A percentile compares a stretch with the other conserved stretches of the same genome.
phyloP scores from a whole-genome alignment of 1,140 invertebrate genomes.

The Aphis craccivora region DNA sequence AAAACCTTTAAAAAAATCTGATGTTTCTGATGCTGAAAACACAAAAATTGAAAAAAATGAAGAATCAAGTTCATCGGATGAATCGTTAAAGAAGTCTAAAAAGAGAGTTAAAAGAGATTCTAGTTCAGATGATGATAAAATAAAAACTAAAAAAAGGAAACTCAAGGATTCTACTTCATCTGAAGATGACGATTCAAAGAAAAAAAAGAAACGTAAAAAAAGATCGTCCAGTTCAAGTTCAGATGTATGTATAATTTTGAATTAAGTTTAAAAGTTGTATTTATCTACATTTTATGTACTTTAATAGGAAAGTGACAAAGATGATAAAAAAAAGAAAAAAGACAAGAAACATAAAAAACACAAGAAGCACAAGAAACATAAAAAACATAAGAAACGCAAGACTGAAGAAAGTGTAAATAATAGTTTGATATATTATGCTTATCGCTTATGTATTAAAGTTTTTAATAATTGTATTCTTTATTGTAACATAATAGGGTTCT shows the following conservation, averaged over 20 bases:
- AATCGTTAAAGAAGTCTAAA: slow-evolving; percentile 65
- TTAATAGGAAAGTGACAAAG: slow-evolving; percentile 67
- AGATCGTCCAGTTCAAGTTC: slow-evolving; percentile 69
- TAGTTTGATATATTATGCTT: not conserved
- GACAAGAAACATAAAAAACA: slow-evolving; percentile 70
- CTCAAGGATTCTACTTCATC: slow-evolving; percentile 64
- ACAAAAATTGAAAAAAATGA: slow-evolving; percentile 29
- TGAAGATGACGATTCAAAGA: slow-evolving; percentile 74
- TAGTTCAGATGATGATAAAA: slow-evolving; percentile 66
- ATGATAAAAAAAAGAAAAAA: slow-evolving; percentile 77
- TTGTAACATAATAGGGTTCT: slow-evolving; percentile 60
- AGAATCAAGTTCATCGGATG: slow-evolving; percentile 69
- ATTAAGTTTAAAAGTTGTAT: not conserved
- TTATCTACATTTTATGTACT: slow-evolving; percentile 19
- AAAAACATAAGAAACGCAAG: slow-evolving; percentile 74
- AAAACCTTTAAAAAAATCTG: slow-evolving; percentile 18
- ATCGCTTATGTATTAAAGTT: no score
- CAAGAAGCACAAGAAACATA: slow-evolving; percentile 75
- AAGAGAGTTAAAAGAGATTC: slow-evolving; percentile 68
- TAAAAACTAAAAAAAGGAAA: slow-evolving; percentile 66
- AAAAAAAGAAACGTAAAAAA: slow-evolving; percentile 74
- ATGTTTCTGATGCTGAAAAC: slow-evolving; percentile 25
- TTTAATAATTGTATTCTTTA: not conserved
- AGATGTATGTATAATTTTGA: slow-evolving; percentile 65
- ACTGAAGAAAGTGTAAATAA: slow-evolving; percentile 66